Evolutionary conservation across 2,888 invertebrate species (phyloP), one percentile per base, ranked within the genome.

Genomic region (Pseudoips prasinana): DNA sequence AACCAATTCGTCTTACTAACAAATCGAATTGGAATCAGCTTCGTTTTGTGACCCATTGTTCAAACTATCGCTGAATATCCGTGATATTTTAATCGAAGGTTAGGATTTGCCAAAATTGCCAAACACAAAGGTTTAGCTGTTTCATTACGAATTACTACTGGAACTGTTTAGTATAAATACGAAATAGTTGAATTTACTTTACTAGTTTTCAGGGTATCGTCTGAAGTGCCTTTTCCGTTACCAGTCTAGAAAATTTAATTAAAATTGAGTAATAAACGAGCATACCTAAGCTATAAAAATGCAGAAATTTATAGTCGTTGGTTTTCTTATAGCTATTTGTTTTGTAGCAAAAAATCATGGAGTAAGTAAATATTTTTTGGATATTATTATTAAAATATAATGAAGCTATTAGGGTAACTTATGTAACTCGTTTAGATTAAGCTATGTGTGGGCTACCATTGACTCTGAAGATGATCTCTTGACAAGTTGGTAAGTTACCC

Each of bases 51-150:
- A 24, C 24, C 45, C 25, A 60, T 56, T 49, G 41, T 46, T 33
- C 14, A 31, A 14, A 8, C 8, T 24, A 26, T 43, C 41, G 33
- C 33, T 41, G 37, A 29, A 52, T 29, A 39, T 49, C 62, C 58
- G 52, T 22, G 10, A 8, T 29, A 14, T 5, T 1, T 25, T 37
- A 41, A 59, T 52, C 45, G 57, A 57, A 57, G 57, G 56, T 34
- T 43, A 26, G 18, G 20, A 20, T 17, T 44, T 35, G 8, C 7
- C 9, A 34, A 42, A 33, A 44, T 23, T 22, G 11, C 18, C 33
- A 39, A 36, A 41, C 30, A 40, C 7, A 29, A 5, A 19, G 8
- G 9, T 52, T 59, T 39, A 22, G 60, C 53, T 31, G 35, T 46
- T 35, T 57, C 57, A 59, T 56, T 33, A 8, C 27, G 7, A n/a